phyloP scores from a whole-genome alignment of 2,113 vertebrate genomes.

The Oryzias curvinotus region DNA sequence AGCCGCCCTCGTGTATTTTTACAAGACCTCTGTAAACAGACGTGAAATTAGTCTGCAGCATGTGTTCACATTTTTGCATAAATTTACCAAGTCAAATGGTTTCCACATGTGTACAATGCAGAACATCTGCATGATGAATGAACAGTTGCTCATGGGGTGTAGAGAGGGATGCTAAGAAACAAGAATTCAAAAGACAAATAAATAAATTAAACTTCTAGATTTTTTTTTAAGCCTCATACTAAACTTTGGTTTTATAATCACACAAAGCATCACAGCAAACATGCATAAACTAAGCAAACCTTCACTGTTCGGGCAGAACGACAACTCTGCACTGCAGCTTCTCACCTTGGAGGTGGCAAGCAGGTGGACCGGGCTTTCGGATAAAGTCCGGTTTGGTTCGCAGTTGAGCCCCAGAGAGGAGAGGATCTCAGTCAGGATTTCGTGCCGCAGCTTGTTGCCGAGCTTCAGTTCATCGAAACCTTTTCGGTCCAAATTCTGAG shows the following conservation, averaged over 20 bases:
- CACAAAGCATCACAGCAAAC: no score
- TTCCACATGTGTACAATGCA: not conserved
- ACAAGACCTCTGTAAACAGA: not conserved
- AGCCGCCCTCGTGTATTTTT: not conserved
- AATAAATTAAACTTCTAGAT: not conserved
- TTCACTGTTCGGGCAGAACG: not conserved
- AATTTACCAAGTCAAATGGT: not conserved
- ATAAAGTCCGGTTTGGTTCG: slow-evolving; percentile 61
- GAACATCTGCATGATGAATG: not conserved
- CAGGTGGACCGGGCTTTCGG: slow-evolving; percentile 79
- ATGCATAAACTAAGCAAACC: no score
- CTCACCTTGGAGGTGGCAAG: slow-evolving; percentile 81
- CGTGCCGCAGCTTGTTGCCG: slow-evolving; percentile 79
- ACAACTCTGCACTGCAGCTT: not conserved
- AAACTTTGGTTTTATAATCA: no score
- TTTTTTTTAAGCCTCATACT: not conserved
- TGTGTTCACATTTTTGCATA: slow-evolving; percentile 7
- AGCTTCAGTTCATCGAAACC: slow-evolving; percentile 83
- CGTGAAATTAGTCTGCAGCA: not conserved
- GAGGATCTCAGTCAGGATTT: slow-evolving; percentile 86
- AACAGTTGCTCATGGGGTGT: not conserved
- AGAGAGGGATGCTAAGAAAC: no score
- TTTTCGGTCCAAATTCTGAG: slow-evolving; percentile 49
- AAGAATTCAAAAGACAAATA: not conserved
- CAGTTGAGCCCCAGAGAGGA: slow-evolving; percentile 83